phyloP scores from a whole-genome alignment of 2,888 invertebrate species.

The Xylota segnis region DNA sequence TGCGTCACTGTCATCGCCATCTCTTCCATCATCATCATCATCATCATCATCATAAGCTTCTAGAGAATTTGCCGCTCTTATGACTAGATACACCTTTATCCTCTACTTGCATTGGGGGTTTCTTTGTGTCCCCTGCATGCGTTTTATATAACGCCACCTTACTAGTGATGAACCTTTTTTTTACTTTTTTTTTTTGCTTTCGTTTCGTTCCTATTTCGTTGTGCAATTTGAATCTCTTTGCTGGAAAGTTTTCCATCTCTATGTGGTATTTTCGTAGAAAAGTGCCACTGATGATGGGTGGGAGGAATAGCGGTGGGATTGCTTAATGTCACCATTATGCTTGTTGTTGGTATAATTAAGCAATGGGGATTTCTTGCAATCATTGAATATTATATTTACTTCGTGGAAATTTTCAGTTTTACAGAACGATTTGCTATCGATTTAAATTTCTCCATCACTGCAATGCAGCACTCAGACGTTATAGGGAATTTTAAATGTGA shows the following conservation, averaged over 20 bases:
- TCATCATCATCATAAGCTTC: constrained; percentile 34
- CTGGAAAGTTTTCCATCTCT: constrained; percentile 42
- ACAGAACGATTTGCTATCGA: constrained; percentile 4
- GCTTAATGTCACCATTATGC: constrained; percentile 32
- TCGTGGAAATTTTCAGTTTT: constrained; percentile 7
- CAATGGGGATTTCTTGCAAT: constrained; percentile 22
- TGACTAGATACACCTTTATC: constrained; percentile 5
- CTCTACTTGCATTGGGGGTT: constrained; percentile 4
- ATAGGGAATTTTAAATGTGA: background rate
- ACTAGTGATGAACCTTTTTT: constrained; percentile 14
- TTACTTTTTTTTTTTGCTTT: background rate
- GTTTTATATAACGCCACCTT: constrained; percentile 48
- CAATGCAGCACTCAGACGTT: constrained; percentile 21
- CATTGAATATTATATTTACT: constrained; percentile 15
- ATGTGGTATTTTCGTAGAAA: constrained; percentile 35
- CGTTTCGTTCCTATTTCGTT: constrained; percentile 19
- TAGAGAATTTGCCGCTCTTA: constrained; percentile 35
- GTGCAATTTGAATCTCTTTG: constrained; percentile 31
- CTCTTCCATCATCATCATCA: constrained; percentile 24
- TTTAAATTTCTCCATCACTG: constrained; percentile 7
- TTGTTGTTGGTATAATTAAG: constrained; percentile 27
- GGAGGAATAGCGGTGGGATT: constrained; percentile 9
- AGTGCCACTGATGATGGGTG: constrained; percentile 19
- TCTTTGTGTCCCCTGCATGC: constrained; percentile 22
- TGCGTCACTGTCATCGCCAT: constrained; percentile 35